Conservation (phyloP, 2,888 invertebrate genomes). For the Nowickia ferox region DNA sequence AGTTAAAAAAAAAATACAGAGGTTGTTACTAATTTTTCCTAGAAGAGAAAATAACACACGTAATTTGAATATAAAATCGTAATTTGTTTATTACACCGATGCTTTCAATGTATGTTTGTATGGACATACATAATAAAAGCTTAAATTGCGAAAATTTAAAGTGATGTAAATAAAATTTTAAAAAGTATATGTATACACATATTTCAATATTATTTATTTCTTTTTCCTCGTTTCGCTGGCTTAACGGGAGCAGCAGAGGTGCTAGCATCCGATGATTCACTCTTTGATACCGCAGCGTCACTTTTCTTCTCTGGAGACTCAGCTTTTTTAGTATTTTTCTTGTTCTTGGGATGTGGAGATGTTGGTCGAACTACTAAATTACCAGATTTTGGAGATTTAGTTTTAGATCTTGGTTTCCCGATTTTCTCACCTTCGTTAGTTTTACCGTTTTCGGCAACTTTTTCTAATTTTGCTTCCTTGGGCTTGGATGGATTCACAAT, state of each 20-base stretch:
- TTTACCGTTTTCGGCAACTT: neutral
- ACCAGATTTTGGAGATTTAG: slow-evolving; percentile 32
- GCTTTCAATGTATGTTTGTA: neutral
- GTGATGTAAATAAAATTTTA: slow-evolving; percentile 7
- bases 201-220: slow-evolving; percentile 14
- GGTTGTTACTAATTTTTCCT: no score
- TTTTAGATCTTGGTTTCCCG: slow-evolving; percentile 50
- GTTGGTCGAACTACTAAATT: slow-evolving; percentile 38
- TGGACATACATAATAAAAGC: neutral
- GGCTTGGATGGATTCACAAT: slow-evolving; percentile 29
- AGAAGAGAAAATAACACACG: no score
- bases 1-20: no score
- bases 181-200: neutral
- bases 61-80: neutral
- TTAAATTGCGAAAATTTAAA: neutral
- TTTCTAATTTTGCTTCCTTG: slow-evolving; percentile 28
- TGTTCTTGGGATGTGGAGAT: slow-evolving; percentile 24
- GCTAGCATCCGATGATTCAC: neutral
- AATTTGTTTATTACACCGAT: neutral
- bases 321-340: slow-evolving; percentile 17
- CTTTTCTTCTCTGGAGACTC: neutral
- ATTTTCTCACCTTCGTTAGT: neutral
- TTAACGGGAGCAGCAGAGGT: slow-evolving; percentile 12
- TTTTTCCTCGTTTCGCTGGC: slow-evolving; percentile 38
- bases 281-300: neutral